Percentiles rank a stretch among this genome's conserved stretches.
phyloP scores from a whole-genome alignment of 2,797 vertebrate species.

The Numenius phaeopus region DNA sequence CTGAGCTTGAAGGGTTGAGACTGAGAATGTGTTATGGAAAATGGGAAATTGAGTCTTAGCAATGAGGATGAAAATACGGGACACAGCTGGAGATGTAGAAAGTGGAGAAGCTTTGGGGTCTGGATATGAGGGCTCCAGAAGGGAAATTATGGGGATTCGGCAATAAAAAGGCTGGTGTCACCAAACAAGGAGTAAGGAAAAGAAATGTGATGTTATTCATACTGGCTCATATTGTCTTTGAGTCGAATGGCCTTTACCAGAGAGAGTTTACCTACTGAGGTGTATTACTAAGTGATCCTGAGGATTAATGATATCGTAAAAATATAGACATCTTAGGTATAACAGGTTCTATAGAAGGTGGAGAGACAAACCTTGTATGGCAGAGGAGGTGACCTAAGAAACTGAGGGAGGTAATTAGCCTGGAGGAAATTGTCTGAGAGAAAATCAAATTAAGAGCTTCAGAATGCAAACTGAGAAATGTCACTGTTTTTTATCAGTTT shows the following conservation, averaged over 20 bases:
- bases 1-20: neutral
- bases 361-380: neutral
- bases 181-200: neutral
- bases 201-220: neutral
- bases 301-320: neutral
- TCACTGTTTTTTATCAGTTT: neutral
- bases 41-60: neutral
- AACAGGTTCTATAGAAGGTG: neutral
- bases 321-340: neutral
- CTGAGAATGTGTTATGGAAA: neutral
- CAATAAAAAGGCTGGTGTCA: neutral
- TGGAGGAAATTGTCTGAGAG: neutral
- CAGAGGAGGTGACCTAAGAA: neutral
- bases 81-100: neutral
- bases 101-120: neutral
- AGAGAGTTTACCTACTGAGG: neutral
- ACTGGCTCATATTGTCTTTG: neutral
- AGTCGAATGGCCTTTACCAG: neutral
- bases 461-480: neutral
- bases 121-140: neutral
- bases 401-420: neutral
- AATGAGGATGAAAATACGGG: neutral
- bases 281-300: neutral
- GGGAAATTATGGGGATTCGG: neutral
- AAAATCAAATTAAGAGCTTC: conserved; percentile 9